phyloP scores from a whole-genome alignment of 2,888 invertebrate species.

The Ceramica pisi region DNA sequence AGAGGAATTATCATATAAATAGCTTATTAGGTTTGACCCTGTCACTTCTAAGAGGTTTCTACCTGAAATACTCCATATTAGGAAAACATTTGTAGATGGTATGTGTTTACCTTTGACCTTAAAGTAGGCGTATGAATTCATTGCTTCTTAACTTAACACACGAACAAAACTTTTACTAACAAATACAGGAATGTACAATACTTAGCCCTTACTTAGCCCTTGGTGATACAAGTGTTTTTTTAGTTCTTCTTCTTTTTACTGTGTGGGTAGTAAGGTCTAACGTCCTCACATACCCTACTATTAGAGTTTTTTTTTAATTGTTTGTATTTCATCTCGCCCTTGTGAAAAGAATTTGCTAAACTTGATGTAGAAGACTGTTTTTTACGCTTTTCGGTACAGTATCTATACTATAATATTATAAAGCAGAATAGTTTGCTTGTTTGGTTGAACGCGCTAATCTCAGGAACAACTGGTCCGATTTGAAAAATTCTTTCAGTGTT shows the following conservation, averaged over 20 bases:
- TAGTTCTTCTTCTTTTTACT: no score
- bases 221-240: background rate
- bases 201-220: background rate
- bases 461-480: no score
- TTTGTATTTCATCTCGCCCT: background rate
- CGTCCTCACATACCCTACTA: no score
- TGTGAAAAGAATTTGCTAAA: background rate
- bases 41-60: constrained; percentile 37
- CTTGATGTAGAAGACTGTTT: background rate
- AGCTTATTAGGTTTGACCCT: constrained; percentile 61
- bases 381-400: background rate
- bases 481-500: no score
- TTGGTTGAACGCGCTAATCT: no score
- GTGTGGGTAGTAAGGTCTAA: no score
- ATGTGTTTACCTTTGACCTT: constrained; percentile 20
- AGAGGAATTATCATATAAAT: constrained; percentile 70
- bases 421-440: no score
- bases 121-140: background rate
- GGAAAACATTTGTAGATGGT: constrained; percentile 21
- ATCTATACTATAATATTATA: no score
- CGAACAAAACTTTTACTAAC: background rate
- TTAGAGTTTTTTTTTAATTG: background rate
- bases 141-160: background rate
- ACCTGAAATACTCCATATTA: constrained; percentile 19
- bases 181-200: background rate